Evolutionary conservation across 2,888 invertebrate species (phyloP), one percentile per base, ranked within the genome.

Genomic region (Macrophya annulata): DNA sequence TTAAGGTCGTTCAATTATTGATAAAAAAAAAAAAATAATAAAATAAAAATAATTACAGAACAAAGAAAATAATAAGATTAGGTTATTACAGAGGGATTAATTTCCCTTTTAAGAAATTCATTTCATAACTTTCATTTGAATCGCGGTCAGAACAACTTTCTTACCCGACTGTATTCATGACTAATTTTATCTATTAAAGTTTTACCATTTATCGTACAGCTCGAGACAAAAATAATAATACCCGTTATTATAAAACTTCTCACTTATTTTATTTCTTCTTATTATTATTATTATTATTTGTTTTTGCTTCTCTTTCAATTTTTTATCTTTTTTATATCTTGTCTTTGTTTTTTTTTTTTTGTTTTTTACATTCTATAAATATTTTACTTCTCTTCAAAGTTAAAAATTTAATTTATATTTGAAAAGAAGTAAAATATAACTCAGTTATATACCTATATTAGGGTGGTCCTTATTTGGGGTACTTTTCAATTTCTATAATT

Each of bases 131-230:
- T 91, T 90, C 88, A 88, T 87, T 84, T 82, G 89, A 91, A 92
- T 91, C 90, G 91, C 92, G 92, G 92, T 92, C 92, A 92, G 86
- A 86, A 86, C 86, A 83, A 91, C 88, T 92, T 91, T 90, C 88
- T 77, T 83, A 4, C 77, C 62, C 79, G 90, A 90, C 90, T 92
- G 92, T 92, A 62, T 71, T 86, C 84, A 76, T 89, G 89, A 91
- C 90, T 92, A 91, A 93, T 93, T 92, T 92, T 90, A 90, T 90
- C 90, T 91, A 92, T 93, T 92, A 92, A 91, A 92, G 92, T 92
- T 92, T 91, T 89, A 90, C 89, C 90, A 88, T 89, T 87, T 74
- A 74, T 45, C 74, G 74, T 74, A 91, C 90, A 91, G 88, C 88
- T 88, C 74, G 77, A 71, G 45, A 12, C 84, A 86, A 86, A 88